Percentiles rank a stretch among this genome's conserved stretches.
These are phyloP conservation scores for Picus viridis DNA, from an alignment of 2,797 vertebrate genomes.

Conservation along the genomic window DNA sequence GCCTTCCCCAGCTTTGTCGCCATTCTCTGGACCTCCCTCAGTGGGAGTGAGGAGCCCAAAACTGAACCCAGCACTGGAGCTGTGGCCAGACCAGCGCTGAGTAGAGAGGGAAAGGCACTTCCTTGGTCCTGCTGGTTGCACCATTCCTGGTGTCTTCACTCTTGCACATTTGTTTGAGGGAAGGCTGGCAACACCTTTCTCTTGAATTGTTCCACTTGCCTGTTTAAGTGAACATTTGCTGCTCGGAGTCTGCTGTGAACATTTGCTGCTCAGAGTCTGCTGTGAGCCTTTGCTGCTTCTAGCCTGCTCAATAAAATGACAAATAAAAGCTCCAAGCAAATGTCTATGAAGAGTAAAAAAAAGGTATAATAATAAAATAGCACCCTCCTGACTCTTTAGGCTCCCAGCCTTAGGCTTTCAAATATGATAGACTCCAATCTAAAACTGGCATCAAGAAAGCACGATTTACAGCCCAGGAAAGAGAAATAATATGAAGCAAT, in stretches of 20 bases:
- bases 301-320: not conserved
- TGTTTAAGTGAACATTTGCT: not conserved
- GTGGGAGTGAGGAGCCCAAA: too few species aligned
- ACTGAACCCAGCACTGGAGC: too few species aligned
- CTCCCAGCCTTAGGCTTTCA: not conserved
- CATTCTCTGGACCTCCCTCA: too few species aligned
- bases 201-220: not conserved
- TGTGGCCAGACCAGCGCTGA: too few species aligned
- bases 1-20: too few species aligned
- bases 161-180: not conserved
- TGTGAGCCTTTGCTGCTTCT: not conserved
- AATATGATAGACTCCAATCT: not conserved
- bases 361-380: not conserved
- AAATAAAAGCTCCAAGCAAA: not conserved
- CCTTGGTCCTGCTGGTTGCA: too few species aligned
- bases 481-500: not conserved
- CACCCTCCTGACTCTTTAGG: not conserved
- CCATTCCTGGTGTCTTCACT: too few species aligned
- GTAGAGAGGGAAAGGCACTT: too few species aligned
- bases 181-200: not conserved
- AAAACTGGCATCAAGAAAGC: not conserved
- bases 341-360: not conserved
- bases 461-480: not conserved
- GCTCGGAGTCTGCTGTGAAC: not conserved
- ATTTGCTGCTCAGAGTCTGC: not conserved